A percentile compares a stretch with the other conserved stretches of the same genome.
Evolutionary conservation across 2,888 invertebrate genomes (phyloP).

Genomic region (Neoascia interrupta): DNA sequence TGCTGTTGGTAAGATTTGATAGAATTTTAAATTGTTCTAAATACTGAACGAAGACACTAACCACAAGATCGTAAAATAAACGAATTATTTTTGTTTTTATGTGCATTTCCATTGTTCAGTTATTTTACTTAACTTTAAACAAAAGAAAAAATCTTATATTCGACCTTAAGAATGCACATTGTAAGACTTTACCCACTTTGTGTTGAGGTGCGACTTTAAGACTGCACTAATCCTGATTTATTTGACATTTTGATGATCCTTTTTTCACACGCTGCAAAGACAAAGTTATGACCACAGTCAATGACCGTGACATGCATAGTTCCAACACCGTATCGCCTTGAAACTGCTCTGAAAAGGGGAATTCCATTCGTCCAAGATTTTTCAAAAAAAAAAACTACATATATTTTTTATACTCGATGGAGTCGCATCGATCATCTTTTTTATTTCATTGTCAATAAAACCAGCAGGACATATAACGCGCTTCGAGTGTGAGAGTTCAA

Average conservation of each 20-base stretch:
- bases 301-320: constrained; percentile 1
- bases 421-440: constrained; percentile 61
- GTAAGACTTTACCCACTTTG: too few relatives aligned
- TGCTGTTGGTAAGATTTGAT: too few relatives aligned
- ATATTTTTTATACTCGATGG: background rate
- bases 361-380: constrained; percentile 13
- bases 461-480: constrained; percentile 63
- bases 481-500: constrained; percentile 42
- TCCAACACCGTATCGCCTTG: background rate
- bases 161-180: too few relatives aligned
- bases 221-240: constrained; percentile 18
- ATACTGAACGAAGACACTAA: too few relatives aligned
- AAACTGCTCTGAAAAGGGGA: background rate
- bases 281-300: constrained; percentile 26
- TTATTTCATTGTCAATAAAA: constrained; percentile 69
- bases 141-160: too few relatives aligned
- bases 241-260: background rate
- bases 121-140: too few relatives aligned
- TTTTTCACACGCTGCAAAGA: background rate
- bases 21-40: too few relatives aligned
- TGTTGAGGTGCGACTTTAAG: background rate
- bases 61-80: too few relatives aligned
- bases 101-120: too few relatives aligned
- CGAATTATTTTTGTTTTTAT: too few relatives aligned
- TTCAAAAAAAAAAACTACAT: too few relatives aligned